Conservation (phyloP, 1,140 invertebrate species). For the Drosophila baimaii region DNA sequence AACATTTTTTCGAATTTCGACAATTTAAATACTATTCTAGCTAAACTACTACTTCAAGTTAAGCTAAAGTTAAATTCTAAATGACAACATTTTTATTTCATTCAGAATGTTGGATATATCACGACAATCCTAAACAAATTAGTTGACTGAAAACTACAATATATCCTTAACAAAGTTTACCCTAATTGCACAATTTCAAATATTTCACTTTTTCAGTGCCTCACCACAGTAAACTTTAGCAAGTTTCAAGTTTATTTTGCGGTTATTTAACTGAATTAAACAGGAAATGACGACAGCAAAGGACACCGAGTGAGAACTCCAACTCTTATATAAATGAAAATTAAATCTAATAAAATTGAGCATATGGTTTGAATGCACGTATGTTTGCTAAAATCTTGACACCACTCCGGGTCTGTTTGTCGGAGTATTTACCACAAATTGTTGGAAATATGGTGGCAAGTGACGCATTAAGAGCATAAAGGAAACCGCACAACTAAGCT, state of each 20-base stretch:
- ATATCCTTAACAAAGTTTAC: no score
- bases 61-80: no score
- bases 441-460: conserved; percentile 76
- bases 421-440: conserved; percentile 77
- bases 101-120: no score
- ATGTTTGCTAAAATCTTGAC: conserved; percentile 70
- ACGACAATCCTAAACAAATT: no score
- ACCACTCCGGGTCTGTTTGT: conserved; percentile 66
- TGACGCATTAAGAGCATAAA: conserved; percentile 72
- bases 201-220: not conserved
- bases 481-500: conserved; percentile 53
- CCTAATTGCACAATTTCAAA: no score
- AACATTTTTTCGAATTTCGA: no score
- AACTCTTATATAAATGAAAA: conserved; percentile 41
- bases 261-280: conserved; percentile 31
- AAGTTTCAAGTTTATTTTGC: not conserved
- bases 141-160: no score
- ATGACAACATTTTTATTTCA: no score
- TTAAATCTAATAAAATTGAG: conserved; percentile 68
- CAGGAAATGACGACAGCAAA: conserved; percentile 1
- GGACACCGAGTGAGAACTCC: conserved; percentile 5
- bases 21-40: no score
- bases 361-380: conserved; percentile 70
- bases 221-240: not conserved
- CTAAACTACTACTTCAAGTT: no score